These are phyloP conservation scores for Gnathonemus longibarbis DNA, from an alignment of 2,113 vertebrate species.

Conservation along the genomic window DNA sequence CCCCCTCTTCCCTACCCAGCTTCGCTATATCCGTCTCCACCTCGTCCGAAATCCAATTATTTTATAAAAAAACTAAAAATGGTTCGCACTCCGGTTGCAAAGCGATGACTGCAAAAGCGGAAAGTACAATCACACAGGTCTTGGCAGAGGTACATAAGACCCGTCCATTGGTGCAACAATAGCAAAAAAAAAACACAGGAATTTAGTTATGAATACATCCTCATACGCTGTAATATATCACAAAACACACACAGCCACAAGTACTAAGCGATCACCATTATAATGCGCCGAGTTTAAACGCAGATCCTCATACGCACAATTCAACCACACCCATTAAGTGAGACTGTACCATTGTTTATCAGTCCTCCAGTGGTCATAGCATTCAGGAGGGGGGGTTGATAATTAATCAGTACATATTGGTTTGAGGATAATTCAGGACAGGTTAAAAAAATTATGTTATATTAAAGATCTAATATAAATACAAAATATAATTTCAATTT, in stretches of 20 bases:
- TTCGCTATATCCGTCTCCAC: constrained; percentile 32
- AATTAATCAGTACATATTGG: background rate
- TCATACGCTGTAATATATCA: background rate
- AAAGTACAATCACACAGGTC: constrained; percentile 28
- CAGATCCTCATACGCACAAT: constrained; percentile 42
- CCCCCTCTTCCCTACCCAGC: constrained; percentile 15
- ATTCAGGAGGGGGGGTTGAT: background rate
- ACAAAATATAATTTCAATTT: background rate
- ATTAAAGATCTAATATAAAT: background rate
- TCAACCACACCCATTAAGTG: constrained; percentile 58
- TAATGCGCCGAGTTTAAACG: constrained; percentile 42
- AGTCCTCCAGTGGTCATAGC: constrained; percentile 18
- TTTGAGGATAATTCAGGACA: background rate
- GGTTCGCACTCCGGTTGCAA: background rate
- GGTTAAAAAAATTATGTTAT: background rate
- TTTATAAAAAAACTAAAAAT: constrained; percentile 15
- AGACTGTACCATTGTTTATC: constrained; percentile 39
- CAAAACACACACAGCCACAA: background rate
- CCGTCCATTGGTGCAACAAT: constrained; percentile 30
- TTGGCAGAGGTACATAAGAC: constrained; percentile 20
- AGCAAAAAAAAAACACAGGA: background rate
- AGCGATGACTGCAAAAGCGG: constrained; percentile 2
- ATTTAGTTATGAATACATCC: background rate
- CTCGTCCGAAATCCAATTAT: constrained; percentile 32
- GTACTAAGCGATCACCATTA: constrained; percentile 30